Evolutionary conservation across 2,797 vertebrate species (phyloP), one percentile per base, ranked within the genome.

Genomic region (Sebastes itinus): DNA sequence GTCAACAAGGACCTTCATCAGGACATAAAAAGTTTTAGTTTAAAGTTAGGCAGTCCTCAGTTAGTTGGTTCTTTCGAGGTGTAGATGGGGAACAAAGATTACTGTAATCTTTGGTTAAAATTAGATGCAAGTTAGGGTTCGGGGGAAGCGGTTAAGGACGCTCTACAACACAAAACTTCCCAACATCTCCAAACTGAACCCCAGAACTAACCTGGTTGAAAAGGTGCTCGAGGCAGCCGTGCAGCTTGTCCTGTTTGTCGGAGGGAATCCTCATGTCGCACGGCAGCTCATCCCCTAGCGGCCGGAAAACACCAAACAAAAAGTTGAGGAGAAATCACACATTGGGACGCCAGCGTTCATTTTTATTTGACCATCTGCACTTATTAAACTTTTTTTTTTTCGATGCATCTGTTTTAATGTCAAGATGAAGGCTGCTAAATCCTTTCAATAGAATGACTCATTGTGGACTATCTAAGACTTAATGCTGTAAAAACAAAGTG

Each of bases 191-290:
- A 14, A 60, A 68, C 56, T 38, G 10, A 72, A 49, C 1, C 1
- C 18, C 2, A 1, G 18, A 73, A 68, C 79, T 63, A 33, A 99
- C 98, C 97, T 99, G 99, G 92, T 99, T 99, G 89, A 99, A 99
- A 75, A 99, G 98, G 81, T 99, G 98, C 82, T 99, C 99, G 20
- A 99, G 96, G 88, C 98, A 99, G 82, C 98, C 98, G 0, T 99
- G 99, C 16, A 99, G 96, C 87, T 99, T 99, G 94, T 99, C 99
- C 93, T 99, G 99, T 80, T 99, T 99, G 93, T 99, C 98, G 2
- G 96, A 97, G 6, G 98, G 94, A 88, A 99, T 99, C 86, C 98
- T 96, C 97, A 99, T 99, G 89, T 99, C 98, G 90, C 93, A 99
- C 1, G 99, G 98, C 88, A 99, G 94, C 91, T 99, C 98, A 1